phyloP scores from a whole-genome alignment of 2,113 vertebrate genomes.

The Phaetusa simplex region DNA sequence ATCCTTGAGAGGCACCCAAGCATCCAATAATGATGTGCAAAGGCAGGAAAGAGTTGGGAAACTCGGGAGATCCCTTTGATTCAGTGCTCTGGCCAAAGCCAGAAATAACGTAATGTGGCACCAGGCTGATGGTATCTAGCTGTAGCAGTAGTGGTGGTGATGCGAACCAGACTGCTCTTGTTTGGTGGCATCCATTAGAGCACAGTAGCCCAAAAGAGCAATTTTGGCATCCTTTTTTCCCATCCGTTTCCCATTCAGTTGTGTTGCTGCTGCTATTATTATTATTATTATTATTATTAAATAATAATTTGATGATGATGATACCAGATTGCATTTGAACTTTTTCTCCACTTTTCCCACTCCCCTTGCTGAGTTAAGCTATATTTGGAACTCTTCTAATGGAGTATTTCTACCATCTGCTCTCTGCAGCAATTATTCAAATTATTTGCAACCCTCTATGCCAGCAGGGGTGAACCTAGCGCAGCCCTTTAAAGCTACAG shows the following conservation, averaged over 20 bases:
- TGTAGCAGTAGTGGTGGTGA: not conserved
- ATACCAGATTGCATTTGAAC: not conserved
- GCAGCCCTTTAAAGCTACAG: not conserved
- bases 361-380: not conserved
- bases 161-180: not conserved
- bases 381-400: not conserved
- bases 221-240: not conserved
- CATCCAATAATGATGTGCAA: not conserved
- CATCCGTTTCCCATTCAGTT: not conserved
- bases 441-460: slow-evolving; percentile 10
- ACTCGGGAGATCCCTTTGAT: not conserved
- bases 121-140: too few species aligned
- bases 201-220: not conserved
- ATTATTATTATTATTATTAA: not conserved
- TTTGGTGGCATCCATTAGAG: not conserved
- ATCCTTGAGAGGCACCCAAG: not conserved
- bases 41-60: not conserved
- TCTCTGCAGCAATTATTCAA: slow-evolving; percentile 23
- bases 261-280: not conserved
- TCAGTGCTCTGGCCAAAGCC: not conserved
- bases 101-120: not conserved
- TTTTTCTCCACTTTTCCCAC: not conserved
- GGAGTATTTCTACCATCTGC: slow-evolving; percentile 13
- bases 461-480: not conserved
- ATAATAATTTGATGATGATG: not conserved